These are phyloP conservation scores for Drosophila rufa DNA, from an alignment of 1,140 invertebrate species.

Conservation along the genomic window DNA sequence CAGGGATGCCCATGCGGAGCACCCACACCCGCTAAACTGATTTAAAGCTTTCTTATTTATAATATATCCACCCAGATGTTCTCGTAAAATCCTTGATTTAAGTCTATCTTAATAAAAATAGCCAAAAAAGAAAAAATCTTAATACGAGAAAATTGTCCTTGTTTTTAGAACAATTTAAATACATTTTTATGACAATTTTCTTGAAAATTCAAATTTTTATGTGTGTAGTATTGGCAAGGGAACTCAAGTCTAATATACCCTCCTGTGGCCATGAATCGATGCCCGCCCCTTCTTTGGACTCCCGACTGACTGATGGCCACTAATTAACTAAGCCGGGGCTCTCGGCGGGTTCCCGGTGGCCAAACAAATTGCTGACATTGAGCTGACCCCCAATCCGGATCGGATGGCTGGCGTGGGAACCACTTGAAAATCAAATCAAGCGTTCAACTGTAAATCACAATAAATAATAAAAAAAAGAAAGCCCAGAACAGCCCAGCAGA, in stretches of 20 bases:
- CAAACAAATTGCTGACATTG: constrained; percentile 65
- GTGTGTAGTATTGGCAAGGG: too few species aligned
- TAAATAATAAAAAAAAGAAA: constrained; percentile 80
- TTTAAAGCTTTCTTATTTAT: too few species aligned
- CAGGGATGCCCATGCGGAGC: background rate
- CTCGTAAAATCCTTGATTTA: background rate
- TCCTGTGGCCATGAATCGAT: background rate
- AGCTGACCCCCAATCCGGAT: constrained; percentile 39
- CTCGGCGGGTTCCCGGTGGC: constrained; percentile 20
- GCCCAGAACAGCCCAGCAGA: background rate
- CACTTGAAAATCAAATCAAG: constrained; percentile 85
- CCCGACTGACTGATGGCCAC: constrained; percentile 79
- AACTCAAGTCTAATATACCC: constrained; percentile 22
- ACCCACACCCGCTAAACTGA: background rate
- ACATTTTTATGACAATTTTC: too few species aligned
- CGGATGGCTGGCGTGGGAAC: constrained; percentile 66
- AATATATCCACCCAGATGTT: too few species aligned
- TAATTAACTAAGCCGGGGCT: constrained; percentile 74
- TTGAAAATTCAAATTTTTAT: too few species aligned
- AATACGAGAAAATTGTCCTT: too few species aligned
- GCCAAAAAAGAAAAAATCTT: too few species aligned
- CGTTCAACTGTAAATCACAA: constrained; percentile 85
- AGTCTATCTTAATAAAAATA: background rate
- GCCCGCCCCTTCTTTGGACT: background rate
- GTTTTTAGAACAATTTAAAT: too few species aligned